These are phyloP conservation scores for Eurystomus glaucurus DNA, from an alignment of 2,797 vertebrate species.

Conservation along the genomic window DNA sequence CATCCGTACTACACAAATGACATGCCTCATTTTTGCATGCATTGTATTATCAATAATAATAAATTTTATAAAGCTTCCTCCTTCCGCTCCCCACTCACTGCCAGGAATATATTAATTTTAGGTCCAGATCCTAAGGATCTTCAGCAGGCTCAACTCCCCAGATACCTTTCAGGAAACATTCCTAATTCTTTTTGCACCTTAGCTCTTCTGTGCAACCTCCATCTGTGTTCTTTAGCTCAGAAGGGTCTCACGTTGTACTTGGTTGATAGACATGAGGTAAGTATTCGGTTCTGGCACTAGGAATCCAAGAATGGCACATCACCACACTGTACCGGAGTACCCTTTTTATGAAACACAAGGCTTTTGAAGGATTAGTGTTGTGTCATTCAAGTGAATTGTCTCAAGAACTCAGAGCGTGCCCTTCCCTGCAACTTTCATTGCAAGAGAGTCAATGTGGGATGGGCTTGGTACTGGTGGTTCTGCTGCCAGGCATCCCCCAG, in stretches of 20 bases:
- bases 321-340: too few relatives aligned
- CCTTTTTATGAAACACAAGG: neutral
- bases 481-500: neutral
- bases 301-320: neutral
- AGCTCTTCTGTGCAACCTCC: neutral
- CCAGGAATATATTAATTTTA: neutral
- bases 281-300: neutral
- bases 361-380: neutral
- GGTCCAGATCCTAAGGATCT: neutral
- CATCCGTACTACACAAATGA: neutral
- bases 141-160: neutral
- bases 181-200: neutral
- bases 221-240: neutral
- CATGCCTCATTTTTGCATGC: neutral
- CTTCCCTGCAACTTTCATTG: neutral
- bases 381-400: neutral
- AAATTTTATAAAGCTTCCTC: neutral
- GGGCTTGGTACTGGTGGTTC: neutral
- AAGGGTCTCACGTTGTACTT: neutral
- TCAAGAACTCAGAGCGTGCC: neutral
- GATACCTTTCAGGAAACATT: neutral
- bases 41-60: neutral
- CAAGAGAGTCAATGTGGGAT: too few relatives aligned
- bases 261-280: neutral
- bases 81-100: neutral